A percentile compares a stretch with the other conserved stretches of the same genome.
phyloP scores from a whole-genome alignment of 2,888 invertebrate genomes.

The Panorpa germanica region DNA sequence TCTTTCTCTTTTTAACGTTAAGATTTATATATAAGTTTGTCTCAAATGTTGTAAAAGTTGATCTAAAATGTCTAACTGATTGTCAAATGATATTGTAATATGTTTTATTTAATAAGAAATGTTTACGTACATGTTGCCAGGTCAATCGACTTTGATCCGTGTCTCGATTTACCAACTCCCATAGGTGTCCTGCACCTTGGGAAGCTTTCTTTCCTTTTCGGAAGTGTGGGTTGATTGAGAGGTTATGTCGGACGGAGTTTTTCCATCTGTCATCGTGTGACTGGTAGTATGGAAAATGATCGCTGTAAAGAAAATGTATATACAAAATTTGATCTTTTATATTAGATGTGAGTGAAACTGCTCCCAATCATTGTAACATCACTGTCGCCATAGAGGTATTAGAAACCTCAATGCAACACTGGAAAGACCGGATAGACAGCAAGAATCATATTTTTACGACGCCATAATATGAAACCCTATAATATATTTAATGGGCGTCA shows the following conservation, averaged over 20 bases:
- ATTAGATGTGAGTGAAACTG: too few relatives aligned
- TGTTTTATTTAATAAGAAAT: conserved; percentile 1
- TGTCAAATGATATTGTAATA: conserved; percentile 1
- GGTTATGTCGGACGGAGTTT: conserved; percentile 77
- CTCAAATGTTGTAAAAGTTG: conserved; percentile 13
- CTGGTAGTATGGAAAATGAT: conserved; percentile 75
- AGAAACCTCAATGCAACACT: too few relatives aligned
- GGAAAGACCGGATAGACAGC: too few relatives aligned
- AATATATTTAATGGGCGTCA: too few relatives aligned
- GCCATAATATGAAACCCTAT: too few relatives aligned
- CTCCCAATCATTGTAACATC: too few relatives aligned
- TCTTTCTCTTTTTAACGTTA: too few relatives aligned
- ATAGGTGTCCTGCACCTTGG: conserved; percentile 76
- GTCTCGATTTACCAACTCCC: conserved; percentile 61
- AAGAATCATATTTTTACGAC: too few relatives aligned
- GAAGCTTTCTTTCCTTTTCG: conserved; percentile 70
- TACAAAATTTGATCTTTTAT: too few relatives aligned
- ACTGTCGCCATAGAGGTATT: too few relatives aligned
- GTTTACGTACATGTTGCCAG: conserved; percentile 31
- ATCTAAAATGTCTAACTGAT: conserved; percentile 4
- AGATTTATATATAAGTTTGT: too few relatives aligned
- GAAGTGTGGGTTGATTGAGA: conserved; percentile 84
- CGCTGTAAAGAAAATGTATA: conserved; percentile 41
- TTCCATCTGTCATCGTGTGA: conserved; percentile 86
- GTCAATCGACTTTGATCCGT: conserved; percentile 31